phyloP scores from a whole-genome alignment of 2,113 vertebrate species.

The Callithrix jacchus region DNA sequence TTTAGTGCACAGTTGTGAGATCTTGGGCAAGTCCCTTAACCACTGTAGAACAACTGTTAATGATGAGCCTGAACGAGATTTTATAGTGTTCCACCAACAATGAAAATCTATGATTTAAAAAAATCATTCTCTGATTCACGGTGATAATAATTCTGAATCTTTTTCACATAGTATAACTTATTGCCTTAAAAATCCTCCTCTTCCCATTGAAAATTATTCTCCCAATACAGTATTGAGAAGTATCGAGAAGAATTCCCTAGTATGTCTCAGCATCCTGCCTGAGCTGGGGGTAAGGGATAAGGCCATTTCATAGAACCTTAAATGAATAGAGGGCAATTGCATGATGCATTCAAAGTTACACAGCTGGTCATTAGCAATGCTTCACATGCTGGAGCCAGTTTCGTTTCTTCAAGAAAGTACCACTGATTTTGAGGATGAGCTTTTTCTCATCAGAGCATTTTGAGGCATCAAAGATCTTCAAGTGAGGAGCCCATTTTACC shows the following conservation, averaged over 20 bases:
- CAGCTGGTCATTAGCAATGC: not conserved
- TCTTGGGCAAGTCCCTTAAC: not conserved
- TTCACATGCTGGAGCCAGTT: not conserved
- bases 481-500: not conserved
- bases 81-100: not conserved
- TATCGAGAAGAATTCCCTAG: no score
- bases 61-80: not conserved
- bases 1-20: not conserved
- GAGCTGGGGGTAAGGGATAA: not conserved
- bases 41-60: not conserved
- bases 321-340: not conserved
- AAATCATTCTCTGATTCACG: not conserved
- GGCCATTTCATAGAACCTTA: not conserved
- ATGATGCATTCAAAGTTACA: not conserved
- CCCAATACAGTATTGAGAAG: no score
- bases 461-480: slow-evolving; percentile 35
- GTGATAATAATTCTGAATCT: not conserved
- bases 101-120: not conserved
- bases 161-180: not conserved
- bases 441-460: not conserved
- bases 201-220: not conserved
- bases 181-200: not conserved
- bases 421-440: not conserved
- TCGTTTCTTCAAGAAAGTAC: slow-evolving; percentile 35
- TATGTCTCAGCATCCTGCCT: not conserved